phyloP scores from a whole-genome alignment of 2,113 vertebrate genomes.

The Cololabis saira region DNA sequence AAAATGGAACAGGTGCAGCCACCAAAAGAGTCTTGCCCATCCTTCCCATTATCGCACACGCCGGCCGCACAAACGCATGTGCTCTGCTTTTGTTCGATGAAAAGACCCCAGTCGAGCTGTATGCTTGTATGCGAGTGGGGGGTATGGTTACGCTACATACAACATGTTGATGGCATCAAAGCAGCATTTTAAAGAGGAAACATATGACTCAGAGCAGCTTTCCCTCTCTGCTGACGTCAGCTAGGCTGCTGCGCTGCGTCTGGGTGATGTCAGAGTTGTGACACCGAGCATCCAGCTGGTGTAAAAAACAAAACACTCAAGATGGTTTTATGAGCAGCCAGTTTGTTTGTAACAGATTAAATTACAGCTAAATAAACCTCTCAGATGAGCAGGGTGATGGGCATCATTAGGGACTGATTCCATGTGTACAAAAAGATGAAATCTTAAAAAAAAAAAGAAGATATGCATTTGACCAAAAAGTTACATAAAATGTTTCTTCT shows the following conservation, averaged over 20 bases:
- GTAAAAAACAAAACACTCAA: too few species aligned
- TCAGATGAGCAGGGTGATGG: too few species aligned
- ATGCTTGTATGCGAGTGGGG: conserved; percentile 54
- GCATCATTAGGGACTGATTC: too few species aligned
- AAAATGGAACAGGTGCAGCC: conserved; percentile 80
- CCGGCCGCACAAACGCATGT: conserved; percentile 69
- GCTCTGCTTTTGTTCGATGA: conserved; percentile 74
- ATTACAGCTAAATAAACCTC: too few species aligned
- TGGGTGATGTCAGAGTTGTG: neutral
- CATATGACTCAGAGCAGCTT: conserved; percentile 55
- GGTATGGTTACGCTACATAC: conserved; percentile 51
- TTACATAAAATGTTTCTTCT: too few species aligned
- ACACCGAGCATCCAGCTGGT: neutral
- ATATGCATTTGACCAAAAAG: neutral
- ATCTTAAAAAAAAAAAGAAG: neutral
- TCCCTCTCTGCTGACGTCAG: conserved; percentile 42
- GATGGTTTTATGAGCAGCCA: neutral
- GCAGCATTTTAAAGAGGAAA: conserved; percentile 54
- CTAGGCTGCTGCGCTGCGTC: conserved; percentile 20
- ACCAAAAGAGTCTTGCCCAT: conserved; percentile 65
- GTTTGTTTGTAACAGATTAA: neutral
- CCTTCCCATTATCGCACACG: conserved; percentile 65
- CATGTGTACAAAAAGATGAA: neutral
- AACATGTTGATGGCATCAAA: conserved; percentile 43
- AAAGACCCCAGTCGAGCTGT: conserved; percentile 70